Conservation (phyloP, 2,888 invertebrate species). For the Dilophus febrilis region DNA sequence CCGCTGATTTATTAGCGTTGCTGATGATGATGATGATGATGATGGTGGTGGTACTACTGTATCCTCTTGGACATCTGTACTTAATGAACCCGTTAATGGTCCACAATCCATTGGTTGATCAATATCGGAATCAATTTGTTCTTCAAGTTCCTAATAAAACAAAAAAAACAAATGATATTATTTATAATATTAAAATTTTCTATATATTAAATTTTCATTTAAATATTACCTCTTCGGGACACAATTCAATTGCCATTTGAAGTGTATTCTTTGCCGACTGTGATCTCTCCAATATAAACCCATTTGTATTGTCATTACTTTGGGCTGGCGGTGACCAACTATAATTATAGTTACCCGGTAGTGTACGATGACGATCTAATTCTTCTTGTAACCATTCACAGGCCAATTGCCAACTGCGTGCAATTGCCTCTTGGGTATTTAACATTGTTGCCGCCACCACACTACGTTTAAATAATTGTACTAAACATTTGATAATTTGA, state of each 20-base stretch:
- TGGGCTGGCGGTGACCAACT: constrained; percentile 90
- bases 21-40: too few relatives aligned
- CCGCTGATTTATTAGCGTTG: too few relatives aligned
- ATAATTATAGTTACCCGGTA: constrained; percentile 54
- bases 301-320: constrained; percentile 88
- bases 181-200: not conserved
- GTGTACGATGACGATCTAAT: constrained; percentile 49
- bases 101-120: constrained; percentile 14
- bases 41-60: too few relatives aligned
- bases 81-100: too few relatives aligned
- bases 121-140: constrained; percentile 28
- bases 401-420: constrained; percentile 73
- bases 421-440: constrained; percentile 57
- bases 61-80: too few relatives aligned
- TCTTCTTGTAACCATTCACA: constrained; percentile 93
- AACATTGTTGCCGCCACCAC: constrained; percentile 64
- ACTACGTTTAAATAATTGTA: constrained; percentile 75
- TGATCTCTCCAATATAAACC: constrained; percentile 85
- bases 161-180: constrained; percentile 1
- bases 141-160: constrained; percentile 24
- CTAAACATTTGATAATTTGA: constrained; percentile 92
- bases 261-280: constrained; percentile 83
- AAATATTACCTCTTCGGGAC: constrained; percentile 43
- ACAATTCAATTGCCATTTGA: constrained; percentile 57
- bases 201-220: not conserved